Base-by-base conservation (phyloP, 2,113 vertebrate genomes). In the Neodon shergylaensis region DNA sequence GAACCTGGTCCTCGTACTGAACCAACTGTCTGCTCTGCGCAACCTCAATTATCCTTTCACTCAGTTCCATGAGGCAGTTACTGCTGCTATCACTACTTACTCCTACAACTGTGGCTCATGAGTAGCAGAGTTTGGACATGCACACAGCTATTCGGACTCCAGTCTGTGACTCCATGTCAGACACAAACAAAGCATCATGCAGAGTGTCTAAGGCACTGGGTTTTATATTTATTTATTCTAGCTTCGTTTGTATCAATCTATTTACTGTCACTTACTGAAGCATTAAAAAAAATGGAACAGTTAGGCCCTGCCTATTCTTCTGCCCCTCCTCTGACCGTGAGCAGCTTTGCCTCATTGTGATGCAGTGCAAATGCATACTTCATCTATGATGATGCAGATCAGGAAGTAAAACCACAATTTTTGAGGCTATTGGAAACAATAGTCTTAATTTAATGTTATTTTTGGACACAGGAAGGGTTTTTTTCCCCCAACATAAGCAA, bases 401-500 rank as follows among this genome's bases (percentile, higher is more conserved):
- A 96, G 94, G 58, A 96, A 95, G 86, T 33, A 88, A 95, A 95
- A 63, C 96, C 93, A 91, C n/a, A 94, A n/a, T 93, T 97, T 94
- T n/a, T 79, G 2, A 92, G 54, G 58, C 63, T 49, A 84, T 93
- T 92, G 42, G 87, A 97, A 97, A 94, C 6, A 68, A 74, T 84
- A 31, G n/a, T 47, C 97, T 97, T 91, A 90, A 54, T 61, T 97
- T 93, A 93, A 93, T 97, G 97, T 98, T 98, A 72, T 97, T 73
- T 97, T 98, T 97, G 72, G 54, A 70, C 65, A 91, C 78, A 42
- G 10, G 58, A 61, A 54, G 36, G 31, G 1, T 12, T 26, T 79
- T 2, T 2, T 91, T 42, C 72, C 97, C 87, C 88, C 36, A 92
- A 96, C 81, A 94, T 3, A 13, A 88, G 21, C 92, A 97, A 96